phyloP scores from a whole-genome alignment of 2,797 vertebrate genomes.

The Orestias chungarensis region DNA sequence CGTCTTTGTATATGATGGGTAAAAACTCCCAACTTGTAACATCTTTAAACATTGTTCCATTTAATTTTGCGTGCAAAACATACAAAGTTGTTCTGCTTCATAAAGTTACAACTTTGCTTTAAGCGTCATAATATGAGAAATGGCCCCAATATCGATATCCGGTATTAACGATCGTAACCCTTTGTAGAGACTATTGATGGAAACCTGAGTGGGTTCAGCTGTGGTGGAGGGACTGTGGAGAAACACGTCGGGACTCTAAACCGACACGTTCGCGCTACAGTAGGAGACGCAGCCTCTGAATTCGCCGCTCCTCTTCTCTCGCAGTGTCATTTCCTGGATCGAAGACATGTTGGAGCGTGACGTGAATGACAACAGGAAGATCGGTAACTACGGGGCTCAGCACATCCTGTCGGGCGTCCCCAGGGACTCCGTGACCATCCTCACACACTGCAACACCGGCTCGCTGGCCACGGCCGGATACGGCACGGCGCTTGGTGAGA shows the following conservation, averaged over 20 bases:
- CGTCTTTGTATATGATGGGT: no score
- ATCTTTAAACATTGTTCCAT: no score
- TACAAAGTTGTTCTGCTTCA: no score
- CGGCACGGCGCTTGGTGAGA: slow-evolving; percentile 90
- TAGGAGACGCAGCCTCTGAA: slow-evolving; percentile 18
- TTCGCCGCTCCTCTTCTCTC: slow-evolving; percentile 4
- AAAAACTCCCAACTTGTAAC: no score
- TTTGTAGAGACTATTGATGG: no score
- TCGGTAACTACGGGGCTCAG: slow-evolving; percentile 88
- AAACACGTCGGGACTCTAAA: slow-evolving; percentile 18
- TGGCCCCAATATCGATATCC: no score
- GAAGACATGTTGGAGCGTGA: slow-evolving; percentile 90
- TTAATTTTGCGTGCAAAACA: no score
- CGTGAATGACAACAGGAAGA: slow-evolving; percentile 87
- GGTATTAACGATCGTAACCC: no score
- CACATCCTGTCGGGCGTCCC: slow-evolving; percentile 85
- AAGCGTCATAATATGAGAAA: no score
- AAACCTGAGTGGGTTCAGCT: no score
- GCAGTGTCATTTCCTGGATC: slow-evolving; percentile 86
- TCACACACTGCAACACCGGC: slow-evolving; percentile 95
- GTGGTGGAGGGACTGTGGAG: not conserved
- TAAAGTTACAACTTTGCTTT: no score
- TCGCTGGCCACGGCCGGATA: slow-evolving; percentile 91
- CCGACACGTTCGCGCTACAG: slow-evolving; percentile 23
- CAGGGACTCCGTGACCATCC: slow-evolving; percentile 83